A percentile compares a stretch with the other conserved stretches of the same genome.
These are phyloP conservation scores for Mythimna ferrago DNA, from an alignment of 2,888 invertebrate species.

Conservation along the genomic window DNA sequence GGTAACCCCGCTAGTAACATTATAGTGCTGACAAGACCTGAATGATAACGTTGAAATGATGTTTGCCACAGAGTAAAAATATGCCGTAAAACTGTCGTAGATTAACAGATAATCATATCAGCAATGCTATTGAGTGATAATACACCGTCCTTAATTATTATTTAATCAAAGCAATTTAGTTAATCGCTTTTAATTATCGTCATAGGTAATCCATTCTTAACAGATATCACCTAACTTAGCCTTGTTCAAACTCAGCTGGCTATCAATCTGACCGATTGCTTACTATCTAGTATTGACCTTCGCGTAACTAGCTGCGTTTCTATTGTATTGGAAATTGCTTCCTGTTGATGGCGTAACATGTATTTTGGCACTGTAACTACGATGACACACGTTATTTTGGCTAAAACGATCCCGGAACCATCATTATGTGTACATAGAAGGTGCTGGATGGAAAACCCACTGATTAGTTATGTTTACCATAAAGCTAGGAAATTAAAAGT, in stretches of 20 bases:
- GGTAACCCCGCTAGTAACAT: no score
- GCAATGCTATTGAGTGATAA: conserved; percentile 1
- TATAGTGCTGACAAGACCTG: not conserved
- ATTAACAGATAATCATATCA: conserved; percentile 3
- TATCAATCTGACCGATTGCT: conserved; percentile 29
- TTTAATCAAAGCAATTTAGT: conserved; percentile 9
- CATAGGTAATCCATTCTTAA: not conserved
- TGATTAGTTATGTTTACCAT: conserved; percentile 17
- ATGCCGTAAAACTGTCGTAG: not conserved
- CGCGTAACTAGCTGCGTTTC: conserved; percentile 14
- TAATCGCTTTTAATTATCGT: not conserved
- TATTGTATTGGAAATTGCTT: conserved; percentile 42
- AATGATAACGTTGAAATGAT: not conserved
- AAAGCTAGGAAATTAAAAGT: not conserved
- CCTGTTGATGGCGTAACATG: conserved; percentile 31
- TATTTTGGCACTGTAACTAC: conserved; percentile 37
- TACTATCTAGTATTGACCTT: conserved; percentile 35
- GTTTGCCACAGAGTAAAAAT: not conserved
- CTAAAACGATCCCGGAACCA: conserved; percentile 18
- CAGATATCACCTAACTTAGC: not conserved
- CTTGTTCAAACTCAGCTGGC: conserved; percentile 1
- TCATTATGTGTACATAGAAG: not conserved
- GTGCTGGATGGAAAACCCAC: conserved; percentile 13
- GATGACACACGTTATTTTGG: conserved; percentile 34
- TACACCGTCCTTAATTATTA: conserved; percentile 7